These are phyloP conservation scores for Eupristina koningsbergeri DNA, from an alignment of 1,140 invertebrate species.

Conservation along the genomic window DNA sequence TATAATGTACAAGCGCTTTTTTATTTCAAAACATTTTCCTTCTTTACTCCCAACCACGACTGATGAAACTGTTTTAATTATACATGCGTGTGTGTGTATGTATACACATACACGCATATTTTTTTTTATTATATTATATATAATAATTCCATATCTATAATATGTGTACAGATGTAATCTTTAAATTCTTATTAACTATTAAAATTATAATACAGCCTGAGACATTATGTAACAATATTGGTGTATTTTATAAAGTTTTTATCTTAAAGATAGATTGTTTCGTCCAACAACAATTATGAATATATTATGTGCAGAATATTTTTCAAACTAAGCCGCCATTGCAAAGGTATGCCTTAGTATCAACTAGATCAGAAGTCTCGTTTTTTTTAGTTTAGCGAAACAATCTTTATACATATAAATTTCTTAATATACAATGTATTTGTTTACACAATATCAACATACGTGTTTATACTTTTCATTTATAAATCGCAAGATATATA, in stretches of 20 bases:
- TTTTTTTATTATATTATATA: slow-evolving; percentile 49
- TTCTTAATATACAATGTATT: slow-evolving; percentile 53
- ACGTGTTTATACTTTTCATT: slow-evolving; percentile 48
- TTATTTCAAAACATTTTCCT: slow-evolving; percentile 41
- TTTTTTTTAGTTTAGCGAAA: slow-evolving; percentile 36
- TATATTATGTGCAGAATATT: slow-evolving; percentile 49
- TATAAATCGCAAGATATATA: slow-evolving; percentile 46
- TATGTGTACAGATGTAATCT: slow-evolving; percentile 57
- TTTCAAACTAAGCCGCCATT: slow-evolving; percentile 31
- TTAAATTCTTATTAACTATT: slow-evolving; percentile 66
- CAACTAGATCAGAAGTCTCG: slow-evolving; percentile 24
- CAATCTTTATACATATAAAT: slow-evolving; percentile 45
- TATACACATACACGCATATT: too few species aligned
- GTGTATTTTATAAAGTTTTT: slow-evolving; percentile 60
- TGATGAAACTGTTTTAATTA: slow-evolving; percentile 49
- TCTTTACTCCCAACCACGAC: slow-evolving; percentile 38
- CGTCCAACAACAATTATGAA: slow-evolving; percentile 53
- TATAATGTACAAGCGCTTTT: slow-evolving; percentile 49
- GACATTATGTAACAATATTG: slow-evolving; percentile 65
- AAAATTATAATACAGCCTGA: slow-evolving; percentile 71
- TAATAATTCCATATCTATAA: slow-evolving; percentile 52
- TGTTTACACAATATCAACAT: slow-evolving; percentile 48
- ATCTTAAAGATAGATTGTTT: slow-evolving; percentile 61
- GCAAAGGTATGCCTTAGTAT: slow-evolving; percentile 1
- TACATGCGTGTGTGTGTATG: too few species aligned